Evolutionary conservation across 2,888 invertebrate genomes (phyloP).

Genomic region (Matsumyia berberina): DNA sequence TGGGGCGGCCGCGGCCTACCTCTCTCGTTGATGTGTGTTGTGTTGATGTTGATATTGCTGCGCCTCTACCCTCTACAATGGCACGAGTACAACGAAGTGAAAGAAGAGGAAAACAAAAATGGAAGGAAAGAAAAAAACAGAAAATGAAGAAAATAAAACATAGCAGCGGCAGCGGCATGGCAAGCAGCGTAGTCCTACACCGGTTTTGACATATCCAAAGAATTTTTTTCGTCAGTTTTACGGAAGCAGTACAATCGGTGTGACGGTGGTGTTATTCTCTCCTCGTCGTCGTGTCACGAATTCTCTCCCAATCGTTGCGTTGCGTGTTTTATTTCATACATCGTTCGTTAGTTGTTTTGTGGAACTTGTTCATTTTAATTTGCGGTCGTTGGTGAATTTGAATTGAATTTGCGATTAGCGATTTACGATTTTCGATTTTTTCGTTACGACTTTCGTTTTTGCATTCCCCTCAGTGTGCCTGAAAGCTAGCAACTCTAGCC

Average conservation of each 20-base stretch:
- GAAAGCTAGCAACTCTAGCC: constrained; percentile 42
- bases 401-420: constrained; percentile 11
- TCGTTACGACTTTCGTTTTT: constrained; percentile 3
- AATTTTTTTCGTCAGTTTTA: constrained; percentile 78
- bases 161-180: constrained; percentile 58
- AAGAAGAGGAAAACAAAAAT: constrained; percentile 67
- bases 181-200: constrained; percentile 74
- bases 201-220: constrained; percentile 76
- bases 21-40: constrained; percentile 45
- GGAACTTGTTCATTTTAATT: constrained; percentile 81
- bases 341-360: constrained; percentile 76
- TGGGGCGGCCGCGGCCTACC: constrained; percentile 53
- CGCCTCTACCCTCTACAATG: constrained; percentile 70
- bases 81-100: constrained; percentile 68
- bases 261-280: constrained; percentile 76
- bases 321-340: constrained; percentile 74
- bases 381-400: constrained; percentile 9
- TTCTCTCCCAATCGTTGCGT: constrained; percentile 73
- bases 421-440: constrained; percentile 5
- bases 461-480: constrained; percentile 68
- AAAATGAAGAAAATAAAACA: constrained; percentile 23
- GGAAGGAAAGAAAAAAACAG: constrained; percentile 12
- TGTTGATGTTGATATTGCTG: constrained; percentile 63
- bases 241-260: constrained; percentile 79
- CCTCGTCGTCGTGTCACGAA: constrained; percentile 69